phyloP scores from a whole-genome alignment of 2,797 vertebrate species.

The Allobates femoralis region DNA sequence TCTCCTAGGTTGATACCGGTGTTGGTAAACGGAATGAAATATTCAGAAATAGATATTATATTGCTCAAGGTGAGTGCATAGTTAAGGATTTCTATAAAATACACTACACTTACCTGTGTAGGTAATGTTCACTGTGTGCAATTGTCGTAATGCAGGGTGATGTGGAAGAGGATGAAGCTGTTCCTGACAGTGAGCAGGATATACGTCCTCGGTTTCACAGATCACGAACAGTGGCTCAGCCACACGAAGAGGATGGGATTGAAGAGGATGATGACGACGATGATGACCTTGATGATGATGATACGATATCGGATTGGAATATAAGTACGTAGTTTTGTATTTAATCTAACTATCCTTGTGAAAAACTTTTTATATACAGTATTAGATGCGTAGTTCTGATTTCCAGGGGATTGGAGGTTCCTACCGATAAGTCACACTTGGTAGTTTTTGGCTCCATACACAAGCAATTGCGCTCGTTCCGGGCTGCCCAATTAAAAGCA shows the following conservation, averaged over 20 bases:
- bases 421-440: too few relatives aligned
- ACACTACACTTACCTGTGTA: neutral
- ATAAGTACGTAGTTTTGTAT: conserved; percentile 79
- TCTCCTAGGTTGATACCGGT: conserved; percentile 88
- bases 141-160: conserved; percentile 80
- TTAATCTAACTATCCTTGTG: neutral
- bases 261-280: conserved; percentile 89
- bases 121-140: neutral
- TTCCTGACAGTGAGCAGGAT: conserved; percentile 95
- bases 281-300: conserved; percentile 90
- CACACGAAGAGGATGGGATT: conserved; percentile 89
- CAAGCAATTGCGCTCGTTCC: too few relatives aligned
- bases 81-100: neutral
- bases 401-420: too few relatives aligned
- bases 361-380: too few relatives aligned
- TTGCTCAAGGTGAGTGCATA: conserved; percentile 88
- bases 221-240: conserved; percentile 92
- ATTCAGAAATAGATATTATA: conserved; percentile 98
- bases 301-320: conserved; percentile 97
- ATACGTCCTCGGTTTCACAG: conserved; percentile 95
- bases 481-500: too few relatives aligned
- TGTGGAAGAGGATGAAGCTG: conserved; percentile 92
- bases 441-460: too few relatives aligned
- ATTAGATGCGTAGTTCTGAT: too few relatives aligned
- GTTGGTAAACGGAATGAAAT: conserved; percentile 98